Evolutionary conservation across 2,888 invertebrate genomes (phyloP).

Genomic region (Rhopalosiphum nymphaeae): DNA sequence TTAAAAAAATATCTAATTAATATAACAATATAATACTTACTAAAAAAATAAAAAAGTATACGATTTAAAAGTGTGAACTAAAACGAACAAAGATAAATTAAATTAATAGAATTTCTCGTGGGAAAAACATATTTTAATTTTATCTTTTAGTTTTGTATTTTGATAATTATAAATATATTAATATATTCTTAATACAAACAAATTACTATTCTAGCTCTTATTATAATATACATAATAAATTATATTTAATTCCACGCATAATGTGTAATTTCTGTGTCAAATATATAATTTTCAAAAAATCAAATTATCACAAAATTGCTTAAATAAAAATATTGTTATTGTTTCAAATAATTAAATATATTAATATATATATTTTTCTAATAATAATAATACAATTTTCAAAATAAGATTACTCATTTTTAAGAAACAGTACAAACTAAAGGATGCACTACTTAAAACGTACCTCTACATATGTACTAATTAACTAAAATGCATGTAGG

Average conservation of each 20-base stretch:
- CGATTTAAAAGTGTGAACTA: neutral
- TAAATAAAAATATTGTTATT: neutral
- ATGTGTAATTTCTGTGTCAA: neutral
- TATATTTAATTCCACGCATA: neutral
- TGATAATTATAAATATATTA: neutral
- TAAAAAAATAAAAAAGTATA: neutral
- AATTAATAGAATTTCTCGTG: neutral
- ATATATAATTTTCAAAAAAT: neutral
- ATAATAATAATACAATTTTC: neutral
- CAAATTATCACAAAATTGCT: neutral
- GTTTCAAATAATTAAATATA: neutral
- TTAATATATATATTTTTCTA: neutral
- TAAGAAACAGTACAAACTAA: neutral
- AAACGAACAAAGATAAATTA: neutral
- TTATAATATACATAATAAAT: neutral
- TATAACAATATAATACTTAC: neutral
- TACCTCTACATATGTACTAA: neutral
- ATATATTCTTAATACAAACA: neutral
- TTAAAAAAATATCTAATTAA: neutral
- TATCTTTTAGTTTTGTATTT: neutral
- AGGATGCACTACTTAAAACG: neutral
- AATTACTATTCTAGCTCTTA: neutral
- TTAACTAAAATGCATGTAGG: neutral
- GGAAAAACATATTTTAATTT: slow-evolving; percentile 2
- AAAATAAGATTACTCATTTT: neutral